Percentiles rank a stretch among this genome's conserved stretches.
These are phyloP conservation scores for Amphiura filiformis DNA, from an alignment of 35 echinoderm and acorn worm genomes.

Conservation along the genomic window DNA sequence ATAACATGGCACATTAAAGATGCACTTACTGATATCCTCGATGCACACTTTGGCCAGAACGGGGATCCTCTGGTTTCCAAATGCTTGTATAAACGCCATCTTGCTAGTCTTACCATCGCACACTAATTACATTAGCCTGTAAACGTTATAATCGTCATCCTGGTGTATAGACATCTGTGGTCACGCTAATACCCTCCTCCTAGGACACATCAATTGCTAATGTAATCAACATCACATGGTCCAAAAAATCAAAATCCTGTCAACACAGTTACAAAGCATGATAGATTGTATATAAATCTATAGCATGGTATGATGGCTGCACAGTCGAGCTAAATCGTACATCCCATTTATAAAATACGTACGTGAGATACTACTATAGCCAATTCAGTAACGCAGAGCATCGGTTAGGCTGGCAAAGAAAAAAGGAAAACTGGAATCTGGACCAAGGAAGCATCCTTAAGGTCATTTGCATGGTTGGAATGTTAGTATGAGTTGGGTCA, in stretches of 20 bases:
- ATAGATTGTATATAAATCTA: neutral
- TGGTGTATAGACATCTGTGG: no score
- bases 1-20: no score
- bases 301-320: neutral
- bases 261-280: neutral
- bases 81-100: slow-evolving; percentile 5
- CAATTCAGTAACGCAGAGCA: slow-evolving; percentile 10
- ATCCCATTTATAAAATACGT: neutral
- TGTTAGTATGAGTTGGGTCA: neutral
- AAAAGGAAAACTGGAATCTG: neutral
- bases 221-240: neutral
- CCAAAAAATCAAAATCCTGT: neutral
- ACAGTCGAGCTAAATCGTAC: neutral
- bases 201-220: neutral
- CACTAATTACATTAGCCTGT: neutral
- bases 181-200: no score
- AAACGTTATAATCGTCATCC: neutral
- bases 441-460: neutral
- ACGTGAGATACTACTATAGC: neutral
- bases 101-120: neutral
- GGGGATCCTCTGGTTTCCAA: neutral
- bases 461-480: slow-evolving; percentile 2
- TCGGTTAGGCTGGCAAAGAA: neutral
- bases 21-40: neutral
- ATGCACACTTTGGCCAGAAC: neutral